phyloP scores from a whole-genome alignment of 2,113 vertebrate genomes.

The Notothenia coriiceps region DNA sequence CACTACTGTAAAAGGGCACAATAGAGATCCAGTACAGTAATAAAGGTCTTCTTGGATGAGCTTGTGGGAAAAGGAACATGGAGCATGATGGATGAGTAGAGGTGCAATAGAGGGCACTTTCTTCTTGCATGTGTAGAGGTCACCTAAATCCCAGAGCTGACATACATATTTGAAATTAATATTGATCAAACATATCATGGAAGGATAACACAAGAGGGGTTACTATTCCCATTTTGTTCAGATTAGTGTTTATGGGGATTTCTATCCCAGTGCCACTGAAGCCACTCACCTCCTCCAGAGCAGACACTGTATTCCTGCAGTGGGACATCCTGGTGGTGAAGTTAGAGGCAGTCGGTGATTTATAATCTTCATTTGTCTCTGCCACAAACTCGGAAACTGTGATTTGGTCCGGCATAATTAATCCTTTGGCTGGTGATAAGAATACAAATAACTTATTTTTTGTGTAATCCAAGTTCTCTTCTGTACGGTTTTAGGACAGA shows the following conservation, averaged over 20 bases:
- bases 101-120: neutral
- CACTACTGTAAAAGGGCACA: neutral
- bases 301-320: slow-evolving; percentile 95
- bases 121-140: neutral
- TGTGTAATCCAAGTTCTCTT: slow-evolving; percentile 22
- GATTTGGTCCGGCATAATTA: slow-evolving; percentile 96
- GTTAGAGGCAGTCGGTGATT: slow-evolving; percentile 97
- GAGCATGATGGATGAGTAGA: neutral
- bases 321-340: slow-evolving; percentile 98
- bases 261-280: slow-evolving; percentile 4
- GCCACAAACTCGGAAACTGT: slow-evolving; percentile 97
- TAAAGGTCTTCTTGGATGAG: neutral
- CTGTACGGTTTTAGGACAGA: slow-evolving; percentile 4
- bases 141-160: neutral
- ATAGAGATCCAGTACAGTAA: neutral
- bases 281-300: slow-evolving; percentile 94
- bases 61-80: neutral
- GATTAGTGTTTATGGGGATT: neutral
- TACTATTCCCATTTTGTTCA: neutral
- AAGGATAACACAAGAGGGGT: no score
- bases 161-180: neutral
- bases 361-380: slow-evolving; percentile 99
- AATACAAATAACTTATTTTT: slow-evolving; percentile 7
- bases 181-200: neutral
- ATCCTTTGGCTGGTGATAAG: slow-evolving; percentile 50